phyloP scores from a whole-genome alignment of 1,140 invertebrate species.

The Tetragonula clypearis region DNA sequence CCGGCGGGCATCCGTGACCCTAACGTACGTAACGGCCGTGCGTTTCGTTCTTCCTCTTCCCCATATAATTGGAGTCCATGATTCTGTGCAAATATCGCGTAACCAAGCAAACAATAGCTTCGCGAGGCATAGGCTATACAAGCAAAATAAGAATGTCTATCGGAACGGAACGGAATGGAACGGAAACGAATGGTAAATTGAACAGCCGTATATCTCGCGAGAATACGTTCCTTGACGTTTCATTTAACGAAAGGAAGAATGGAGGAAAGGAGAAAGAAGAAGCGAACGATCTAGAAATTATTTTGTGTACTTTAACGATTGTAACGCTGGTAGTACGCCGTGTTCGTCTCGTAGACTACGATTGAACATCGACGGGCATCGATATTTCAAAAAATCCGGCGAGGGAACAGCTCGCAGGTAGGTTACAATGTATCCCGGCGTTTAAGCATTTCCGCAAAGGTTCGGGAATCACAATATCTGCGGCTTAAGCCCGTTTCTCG shows the following conservation, averaged over 20 bases:
- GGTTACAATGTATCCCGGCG: conserved; percentile 43
- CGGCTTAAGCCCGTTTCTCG: conserved; percentile 55
- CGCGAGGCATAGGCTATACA: conserved; percentile 31
- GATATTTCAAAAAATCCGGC: conserved; percentile 15
- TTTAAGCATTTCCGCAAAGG: conserved; percentile 49
- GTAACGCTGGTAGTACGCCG: background rate
- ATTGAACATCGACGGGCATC: background rate
- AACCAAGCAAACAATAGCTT: conserved; percentile 51
- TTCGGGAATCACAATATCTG: conserved; percentile 61
- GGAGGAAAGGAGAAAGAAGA: no score
- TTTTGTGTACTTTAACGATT: background rate
- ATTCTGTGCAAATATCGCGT: conserved; percentile 65
- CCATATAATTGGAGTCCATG: conserved; percentile 63
- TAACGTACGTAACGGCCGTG: conserved; percentile 17
- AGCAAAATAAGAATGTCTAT: conserved; percentile 50
- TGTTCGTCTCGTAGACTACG: background rate
- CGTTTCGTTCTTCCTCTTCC: conserved; percentile 40
- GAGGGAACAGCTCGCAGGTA: background rate
- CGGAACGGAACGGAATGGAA: background rate
- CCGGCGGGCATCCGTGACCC: conserved; percentile 62
- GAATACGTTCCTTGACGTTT: background rate
- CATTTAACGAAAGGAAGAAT: background rate
- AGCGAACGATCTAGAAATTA: background rate
- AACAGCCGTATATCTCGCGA: background rate
- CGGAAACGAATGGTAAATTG: conserved; percentile 25